Evolutionary conservation across 1,140 invertebrate species (phyloP), one percentile per base, ranked within the genome.

Genomic region (Drosophila pectinifera): DNA sequence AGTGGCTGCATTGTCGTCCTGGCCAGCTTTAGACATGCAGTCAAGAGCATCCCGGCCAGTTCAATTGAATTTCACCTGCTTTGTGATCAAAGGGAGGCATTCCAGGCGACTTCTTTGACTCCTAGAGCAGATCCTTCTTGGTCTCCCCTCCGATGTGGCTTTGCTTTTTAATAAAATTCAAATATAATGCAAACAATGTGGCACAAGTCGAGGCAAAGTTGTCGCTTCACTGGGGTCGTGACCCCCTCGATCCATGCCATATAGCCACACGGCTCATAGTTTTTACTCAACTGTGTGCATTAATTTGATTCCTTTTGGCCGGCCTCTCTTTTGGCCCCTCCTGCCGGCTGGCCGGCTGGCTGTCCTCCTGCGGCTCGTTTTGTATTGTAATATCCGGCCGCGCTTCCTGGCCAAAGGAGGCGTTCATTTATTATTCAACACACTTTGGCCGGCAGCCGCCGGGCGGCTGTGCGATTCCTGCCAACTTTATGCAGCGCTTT

Each of bases 161-260:
- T 63, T 53, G 57, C 59, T 5, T 31, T 31, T 39, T 63, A 80
- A 80, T 80, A 80, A 74, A 73, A 80, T 80, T 80, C 78, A 80
- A 80, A 80, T 80, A 58, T 49, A 80, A 80, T 79, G 78, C 65
- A 63, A 80, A 80, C 78, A 80, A 80, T 79, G 69, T 51, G 69
- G 43, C 49, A 54, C 38, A 62, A 62, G 75, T 39, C 38, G 28
- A 20, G 36, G 49, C 59, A 73, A 62, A 74, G 68, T 73, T 73
- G 56, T 73, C 56, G 70, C 62, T 36, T 38, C 58, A 31, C 58
- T 62, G 8, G 59, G 42, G 63, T 26, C 56, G 14, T 11, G 58
- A 31, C 22, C 31, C 43, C 20, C 14, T 20, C 0, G 10, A 31
- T 31, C 8, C 8, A 31, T 7, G 10, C 28, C 28, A 8, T 8